Evolutionary conservation across 2,113 vertebrate species (phyloP).

Genomic region (Tenebrosternarchus preto): DNA sequence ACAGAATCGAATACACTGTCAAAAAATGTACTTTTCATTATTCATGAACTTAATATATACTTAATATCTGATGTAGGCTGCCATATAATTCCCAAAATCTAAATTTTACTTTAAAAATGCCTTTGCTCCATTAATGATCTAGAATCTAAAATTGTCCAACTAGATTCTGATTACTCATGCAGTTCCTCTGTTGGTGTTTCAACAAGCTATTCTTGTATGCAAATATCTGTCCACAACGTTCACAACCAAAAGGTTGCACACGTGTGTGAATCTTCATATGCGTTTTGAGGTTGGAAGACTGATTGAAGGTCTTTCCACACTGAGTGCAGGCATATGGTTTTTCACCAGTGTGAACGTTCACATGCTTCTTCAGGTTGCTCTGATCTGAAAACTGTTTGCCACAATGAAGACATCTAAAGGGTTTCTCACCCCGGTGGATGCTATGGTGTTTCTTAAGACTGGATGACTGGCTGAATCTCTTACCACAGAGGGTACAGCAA

Average conservation of each 20-base stretch:
- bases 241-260: constrained; percentile 53
- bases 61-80: too few species aligned
- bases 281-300: constrained; percentile 58
- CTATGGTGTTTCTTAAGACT: constrained; percentile 59
- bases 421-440: constrained; percentile 59
- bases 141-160: constrained; percentile 31
- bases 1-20: too few species aligned
- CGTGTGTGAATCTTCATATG: constrained; percentile 59
- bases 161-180: constrained; percentile 22
- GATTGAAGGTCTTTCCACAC: constrained; percentile 58
- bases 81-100: too few species aligned
- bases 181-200: constrained; percentile 55
- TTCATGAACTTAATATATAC: too few species aligned
- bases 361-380: constrained; percentile 56
- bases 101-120: too few species aligned
- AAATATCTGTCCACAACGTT: constrained; percentile 50
- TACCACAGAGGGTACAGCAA: constrained; percentile 56
- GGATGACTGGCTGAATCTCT: constrained; percentile 55
- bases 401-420: constrained; percentile 57
- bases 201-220: constrained; percentile 52
- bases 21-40: too few species aligned
- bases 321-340: constrained; percentile 53
- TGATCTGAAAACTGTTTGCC: constrained; percentile 55
- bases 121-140: not conserved
- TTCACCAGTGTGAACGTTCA: constrained; percentile 57